Base-by-base conservation (phyloP, 1,140 invertebrate species). In the Triops cancriformis region DNA sequence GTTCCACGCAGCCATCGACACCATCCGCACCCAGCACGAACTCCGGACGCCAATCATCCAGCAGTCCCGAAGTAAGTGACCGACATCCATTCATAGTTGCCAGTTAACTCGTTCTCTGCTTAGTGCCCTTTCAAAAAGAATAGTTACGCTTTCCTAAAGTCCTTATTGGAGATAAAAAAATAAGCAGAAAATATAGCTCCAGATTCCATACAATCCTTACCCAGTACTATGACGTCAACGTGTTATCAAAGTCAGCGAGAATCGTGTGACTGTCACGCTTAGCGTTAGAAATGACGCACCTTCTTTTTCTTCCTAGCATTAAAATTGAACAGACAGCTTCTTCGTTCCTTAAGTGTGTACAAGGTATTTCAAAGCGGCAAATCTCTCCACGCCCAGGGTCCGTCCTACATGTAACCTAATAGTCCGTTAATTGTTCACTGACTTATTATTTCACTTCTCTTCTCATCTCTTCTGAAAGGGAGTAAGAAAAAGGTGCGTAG, bases 51-150 rank as follows among this genome's bases (percentile, higher is more conserved):
- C 78, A 78, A 41, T 78, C 77, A 41, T 27, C 27, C 77, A 43
- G 26, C 74, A 43, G 72, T 42, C 77, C 79, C 77, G 31, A 73
- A 74, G 26, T 84, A 83, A 11, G 83, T 85, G 72, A 81, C 85
- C 45, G 84, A 90, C 0, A 86, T 90, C 14, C 87, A 88, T 80
- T 23, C 18, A 10, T 14, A n/a, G 14, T 7, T n/a, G 18, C 0
- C 45, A 10, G 18, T 6, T 23, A 64, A 0, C 5, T 14, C 1
- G 23, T n/a, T 6, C 14, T 18, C 10, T n/a, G 51, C 51, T n/a
- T 37, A 37, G 31, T 37, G 31, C 31, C 31, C 31, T 4, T 4
- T 37, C 31, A 37, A 37, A 37, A 2, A 7, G 31, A 37, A 37
- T 37, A 37, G 31, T 7, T n/a, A n/a, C n/a, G n/a, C n/a, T n/a